A percentile compares a stretch with the other conserved stretches of the same genome.
Evolutionary conservation across 2,888 invertebrate species (phyloP).

Genomic region (Dioctria linearis): DNA sequence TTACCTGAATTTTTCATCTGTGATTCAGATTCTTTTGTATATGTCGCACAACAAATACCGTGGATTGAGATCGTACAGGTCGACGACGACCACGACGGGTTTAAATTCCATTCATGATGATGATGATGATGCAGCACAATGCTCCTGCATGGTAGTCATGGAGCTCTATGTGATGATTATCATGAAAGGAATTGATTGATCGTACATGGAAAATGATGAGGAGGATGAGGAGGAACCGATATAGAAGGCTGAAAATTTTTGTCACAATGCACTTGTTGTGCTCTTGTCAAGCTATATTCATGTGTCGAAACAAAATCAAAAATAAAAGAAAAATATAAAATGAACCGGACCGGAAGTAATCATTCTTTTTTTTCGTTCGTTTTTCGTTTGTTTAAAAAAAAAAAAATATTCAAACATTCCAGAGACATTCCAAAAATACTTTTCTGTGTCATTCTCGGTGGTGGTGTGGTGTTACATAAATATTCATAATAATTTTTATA

Average conservation of each 20-base stretch:
- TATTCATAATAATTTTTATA: slow-evolving; percentile 38
- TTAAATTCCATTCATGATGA: no score
- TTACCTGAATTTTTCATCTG: not conserved
- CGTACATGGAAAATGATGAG: not conserved
- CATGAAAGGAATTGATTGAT: slow-evolving; percentile 50
- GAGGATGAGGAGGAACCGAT: not conserved
- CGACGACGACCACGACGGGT: not conserved
- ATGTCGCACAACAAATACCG: not conserved
- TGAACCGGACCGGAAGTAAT: slow-evolving; percentile 22
- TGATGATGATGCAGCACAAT: no score
- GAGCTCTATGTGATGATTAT: slow-evolving; percentile 20
- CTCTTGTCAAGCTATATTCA: not conserved
- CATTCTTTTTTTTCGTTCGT: no score
- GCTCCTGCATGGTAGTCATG: not conserved
- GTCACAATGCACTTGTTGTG: not conserved
- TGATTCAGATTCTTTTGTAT: slow-evolving; percentile 18
- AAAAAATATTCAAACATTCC: slow-evolving; percentile 1
- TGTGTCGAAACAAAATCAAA: not conserved
- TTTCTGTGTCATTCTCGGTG: slow-evolving; percentile 18
- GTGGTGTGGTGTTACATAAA: slow-evolving; percentile 18
- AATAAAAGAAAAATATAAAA: no score
- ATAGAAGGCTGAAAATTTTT: slow-evolving; percentile 26
- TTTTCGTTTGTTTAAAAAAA: not conserved
- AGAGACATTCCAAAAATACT: slow-evolving; percentile 37
- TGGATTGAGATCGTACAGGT: slow-evolving; percentile 38